phyloP scores from a whole-genome alignment of 2,113 vertebrate species.

The Aix galericulata region DNA sequence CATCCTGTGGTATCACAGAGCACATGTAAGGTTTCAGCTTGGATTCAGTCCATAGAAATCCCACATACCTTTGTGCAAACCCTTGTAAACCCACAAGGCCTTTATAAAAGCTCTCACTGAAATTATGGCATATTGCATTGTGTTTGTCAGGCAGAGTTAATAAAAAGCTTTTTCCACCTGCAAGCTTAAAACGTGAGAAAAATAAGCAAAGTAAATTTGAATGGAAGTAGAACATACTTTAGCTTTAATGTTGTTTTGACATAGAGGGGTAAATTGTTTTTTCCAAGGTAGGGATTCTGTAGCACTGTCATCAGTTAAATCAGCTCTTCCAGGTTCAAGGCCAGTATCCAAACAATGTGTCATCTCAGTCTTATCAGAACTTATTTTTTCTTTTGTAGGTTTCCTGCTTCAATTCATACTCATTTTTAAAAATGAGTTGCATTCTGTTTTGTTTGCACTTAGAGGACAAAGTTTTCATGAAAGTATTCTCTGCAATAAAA shows the following conservation, averaged over 20 bases:
- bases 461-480: background rate
- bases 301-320: background rate
- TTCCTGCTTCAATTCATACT: background rate
- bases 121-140: too few species aligned
- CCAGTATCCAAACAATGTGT: background rate
- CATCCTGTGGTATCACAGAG: accelerated
- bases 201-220: background rate
- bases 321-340: background rate
- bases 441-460: background rate
- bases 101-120: background rate
- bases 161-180: background rate
- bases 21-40: background rate
- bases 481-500: background rate
- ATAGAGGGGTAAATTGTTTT: background rate
- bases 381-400: background rate
- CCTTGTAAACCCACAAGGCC: accelerated
- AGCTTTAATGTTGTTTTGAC: background rate
- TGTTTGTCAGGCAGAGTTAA: background rate
- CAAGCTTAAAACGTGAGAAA: background rate
- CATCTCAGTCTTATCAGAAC: background rate
- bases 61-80: background rate
- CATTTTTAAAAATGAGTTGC: background rate
- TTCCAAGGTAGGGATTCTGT: background rate
- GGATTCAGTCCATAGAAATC: background rate
- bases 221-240: background rate